These are phyloP conservation scores for Melanchra persicariae DNA, from an alignment of 2,888 invertebrate genomes.

Conservation along the genomic window DNA sequence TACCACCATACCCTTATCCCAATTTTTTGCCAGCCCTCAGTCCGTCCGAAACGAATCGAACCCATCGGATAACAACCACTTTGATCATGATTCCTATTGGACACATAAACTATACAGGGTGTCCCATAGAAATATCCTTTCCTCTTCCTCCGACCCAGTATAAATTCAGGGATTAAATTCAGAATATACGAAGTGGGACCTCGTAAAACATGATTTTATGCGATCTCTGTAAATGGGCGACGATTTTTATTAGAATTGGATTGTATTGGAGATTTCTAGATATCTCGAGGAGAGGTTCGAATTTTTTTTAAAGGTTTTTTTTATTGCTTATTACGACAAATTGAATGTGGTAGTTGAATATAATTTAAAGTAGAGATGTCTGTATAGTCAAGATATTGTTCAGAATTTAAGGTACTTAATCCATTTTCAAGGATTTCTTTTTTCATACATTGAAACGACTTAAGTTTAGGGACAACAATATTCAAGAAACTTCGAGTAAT, in stretches of 20 bases:
- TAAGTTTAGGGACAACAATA: too few relatives aligned
- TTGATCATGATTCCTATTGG: slow-evolving; percentile 74
- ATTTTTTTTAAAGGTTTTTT: slow-evolving; percentile 27
- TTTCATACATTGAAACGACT: too few relatives aligned
- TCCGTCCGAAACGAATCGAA: not conserved
- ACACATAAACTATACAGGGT: slow-evolving; percentile 69
- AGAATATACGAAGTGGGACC: slow-evolving; percentile 69
- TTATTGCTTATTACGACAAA: slow-evolving; percentile 16
- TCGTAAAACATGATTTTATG: slow-evolving; percentile 79
- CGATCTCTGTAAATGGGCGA: slow-evolving; percentile 62
- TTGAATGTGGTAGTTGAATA: slow-evolving; percentile 17
- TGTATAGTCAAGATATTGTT: not conserved
- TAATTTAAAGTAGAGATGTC: slow-evolving; percentile 5
- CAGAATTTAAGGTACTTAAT: too few relatives aligned
- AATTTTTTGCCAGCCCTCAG: slow-evolving; percentile 13
- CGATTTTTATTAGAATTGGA: slow-evolving; percentile 70
- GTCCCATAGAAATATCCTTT: slow-evolving; percentile 67
- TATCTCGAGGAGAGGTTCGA: slow-evolving; percentile 29
- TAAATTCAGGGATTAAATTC: slow-evolving; percentile 65
- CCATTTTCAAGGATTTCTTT: too few relatives aligned
- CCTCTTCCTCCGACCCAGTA: slow-evolving; percentile 26
- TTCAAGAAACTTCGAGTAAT: too few relatives aligned
- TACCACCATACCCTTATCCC: not conserved
- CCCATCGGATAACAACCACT: slow-evolving; percentile 57
- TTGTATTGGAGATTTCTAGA: slow-evolving; percentile 62